These are phyloP conservation scores for Agrotis clavis DNA, from an alignment of 2,888 invertebrate genomes.

Conservation along the genomic window DNA sequence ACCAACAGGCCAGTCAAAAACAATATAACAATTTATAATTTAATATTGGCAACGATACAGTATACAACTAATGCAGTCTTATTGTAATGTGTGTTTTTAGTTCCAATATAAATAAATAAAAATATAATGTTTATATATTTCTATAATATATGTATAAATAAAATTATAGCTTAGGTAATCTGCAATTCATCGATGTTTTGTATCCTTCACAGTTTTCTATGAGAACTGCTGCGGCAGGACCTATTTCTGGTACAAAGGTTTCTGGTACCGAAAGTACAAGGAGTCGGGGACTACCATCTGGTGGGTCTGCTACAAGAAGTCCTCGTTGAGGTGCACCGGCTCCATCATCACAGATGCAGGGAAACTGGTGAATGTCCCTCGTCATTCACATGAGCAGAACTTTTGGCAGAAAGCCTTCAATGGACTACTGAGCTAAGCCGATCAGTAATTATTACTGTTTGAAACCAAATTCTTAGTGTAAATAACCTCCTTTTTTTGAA, in stretches of 20 bases:
- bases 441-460: background rate
- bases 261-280: slow-evolving; percentile 68
- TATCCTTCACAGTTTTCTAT: slow-evolving; percentile 58
- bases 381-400: slow-evolving; percentile 65
- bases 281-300: slow-evolving; percentile 65
- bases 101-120: too few species aligned
- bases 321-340: slow-evolving; percentile 67
- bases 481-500: too few species aligned
- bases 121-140: too few species aligned
- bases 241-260: slow-evolving; percentile 62
- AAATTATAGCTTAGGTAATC: too few species aligned
- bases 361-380: slow-evolving; percentile 58
- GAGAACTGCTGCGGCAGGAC: slow-evolving; percentile 63
- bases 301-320: slow-evolving; percentile 74
- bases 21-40: too few species aligned
- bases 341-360: slow-evolving; percentile 67
- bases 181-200: background rate
- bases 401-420: slow-evolving; percentile 62
- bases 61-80: too few species aligned
- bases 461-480: background rate
- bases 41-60: too few species aligned
- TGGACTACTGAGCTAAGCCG: slow-evolving; percentile 55
- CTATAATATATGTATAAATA: too few species aligned
- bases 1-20: too few species aligned
- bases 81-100: too few species aligned